Conservation (phyloP, 2,888 invertebrate species). For the Aspidiotus rigidus region DNA sequence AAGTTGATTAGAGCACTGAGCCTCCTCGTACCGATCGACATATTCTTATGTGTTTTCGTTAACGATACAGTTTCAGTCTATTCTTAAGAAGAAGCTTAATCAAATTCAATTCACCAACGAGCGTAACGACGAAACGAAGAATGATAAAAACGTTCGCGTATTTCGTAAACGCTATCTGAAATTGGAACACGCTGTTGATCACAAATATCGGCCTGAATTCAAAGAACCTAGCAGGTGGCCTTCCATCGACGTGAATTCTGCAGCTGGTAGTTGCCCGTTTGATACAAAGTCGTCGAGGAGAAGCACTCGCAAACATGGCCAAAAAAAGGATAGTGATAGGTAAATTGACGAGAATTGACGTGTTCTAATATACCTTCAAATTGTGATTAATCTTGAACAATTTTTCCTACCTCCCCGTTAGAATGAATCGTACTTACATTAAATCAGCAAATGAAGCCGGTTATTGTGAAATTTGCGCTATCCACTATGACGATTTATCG, state of each 20-base stretch:
- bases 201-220: constrained; percentile 49
- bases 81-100: constrained; percentile 23
- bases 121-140: neutral
- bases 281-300: constrained; percentile 38
- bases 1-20: constrained; percentile 4
- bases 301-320: constrained; percentile 17
- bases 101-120: constrained; percentile 19
- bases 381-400: neutral
- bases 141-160: constrained; percentile 33
- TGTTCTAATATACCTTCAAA: neutral
- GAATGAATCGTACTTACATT: constrained; percentile 28
- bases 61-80: constrained; percentile 19
- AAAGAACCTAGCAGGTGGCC: constrained; percentile 58
- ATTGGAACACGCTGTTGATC: constrained; percentile 36
- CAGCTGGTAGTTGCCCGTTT: constrained; percentile 45
- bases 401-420: neutral
- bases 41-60: no score
- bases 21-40: neutral
- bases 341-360: neutral
- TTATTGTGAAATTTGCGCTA: constrained; percentile 71
- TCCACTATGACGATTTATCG: constrained; percentile 59
- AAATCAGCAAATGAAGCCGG: constrained; percentile 44
- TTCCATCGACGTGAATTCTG: constrained; percentile 46
- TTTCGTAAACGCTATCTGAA: constrained; percentile 38
- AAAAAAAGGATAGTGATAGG: constrained; percentile 30